Base-by-base conservation (phyloP, 2,888 invertebrate species). In the Myathropa florea region DNA sequence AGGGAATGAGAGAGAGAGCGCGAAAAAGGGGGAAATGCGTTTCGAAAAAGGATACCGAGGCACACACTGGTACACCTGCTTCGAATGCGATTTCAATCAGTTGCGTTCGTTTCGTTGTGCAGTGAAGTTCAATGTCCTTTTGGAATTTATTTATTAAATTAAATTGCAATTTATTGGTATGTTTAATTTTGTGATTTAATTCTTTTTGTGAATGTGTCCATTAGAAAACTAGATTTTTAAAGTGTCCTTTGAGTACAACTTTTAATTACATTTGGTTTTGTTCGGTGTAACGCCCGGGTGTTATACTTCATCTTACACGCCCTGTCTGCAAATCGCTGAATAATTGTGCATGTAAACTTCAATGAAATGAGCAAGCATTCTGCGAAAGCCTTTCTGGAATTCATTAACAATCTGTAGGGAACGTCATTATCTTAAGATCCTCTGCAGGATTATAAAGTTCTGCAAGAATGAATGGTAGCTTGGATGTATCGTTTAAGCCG, bases 11-110 rank as follows among this genome's bases (percentile, higher is more conserved):
- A 46, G 6, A 46, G n/a, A 18, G 18, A 30, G 12, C 21, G 23
- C 23, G 46, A 60, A 59, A n/a, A 60, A 24, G 60, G 57, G 59
- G 26, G 12, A 72, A 68, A 46, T 76, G 68, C 23, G 30, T 61
- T 78, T 68, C n/a, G 36, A 55, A 30, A 28, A 72, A 68, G 21
- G 36, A 70, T 70, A 26, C 57, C 21, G 46, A 28, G 30, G 14
- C 26, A n/a, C 18, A 7, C n/a, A 23, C 57, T 18, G 46, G 46
- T 57, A 70, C 59, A 67, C 68, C 76, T 65, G 57, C 30, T 24
- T 12, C 10, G 21, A 70, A 75, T 82, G 23, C 9, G 70, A 70
- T 64, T 65, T 61, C 39, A 73, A 67, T 80, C 71, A 80, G 80
- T 80, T 64, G 55, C 21, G 26, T 28, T n/a, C 57, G 30, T 28